These are phyloP conservation scores for Taurulus bubalis DNA, from an alignment of 2,113 vertebrate species.

Conservation along the genomic window DNA sequence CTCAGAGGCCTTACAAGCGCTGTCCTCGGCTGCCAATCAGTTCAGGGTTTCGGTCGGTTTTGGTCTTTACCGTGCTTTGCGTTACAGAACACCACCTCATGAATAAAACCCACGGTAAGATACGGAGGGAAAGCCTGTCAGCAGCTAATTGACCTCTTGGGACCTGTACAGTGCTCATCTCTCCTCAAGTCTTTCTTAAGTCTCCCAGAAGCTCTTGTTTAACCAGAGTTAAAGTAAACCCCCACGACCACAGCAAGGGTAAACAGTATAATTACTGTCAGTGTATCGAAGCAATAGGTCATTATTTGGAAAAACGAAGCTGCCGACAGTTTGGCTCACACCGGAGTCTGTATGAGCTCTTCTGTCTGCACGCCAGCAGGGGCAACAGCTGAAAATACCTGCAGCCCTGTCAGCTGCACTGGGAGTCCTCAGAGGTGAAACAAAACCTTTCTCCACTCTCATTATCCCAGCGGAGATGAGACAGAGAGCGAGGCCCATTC, in stretches of 20 bases:
- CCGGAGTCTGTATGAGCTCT: slow-evolving; percentile 66
- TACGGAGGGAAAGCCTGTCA: slow-evolving; percentile 45
- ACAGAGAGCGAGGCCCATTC: slow-evolving; percentile 41
- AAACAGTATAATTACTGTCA: slow-evolving; percentile 8
- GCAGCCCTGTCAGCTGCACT: slow-evolving; percentile 71
- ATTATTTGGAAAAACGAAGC: slow-evolving; percentile 68
- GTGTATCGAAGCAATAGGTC: slow-evolving; percentile 46
- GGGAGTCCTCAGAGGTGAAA: slow-evolving; percentile 77
- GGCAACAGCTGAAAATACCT: slow-evolving; percentile 86
- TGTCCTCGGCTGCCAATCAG: slow-evolving; percentile 16
- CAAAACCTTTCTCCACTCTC: slow-evolving; percentile 78
- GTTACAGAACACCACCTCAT: slow-evolving; percentile 51
- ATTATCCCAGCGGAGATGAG: slow-evolving; percentile 71
- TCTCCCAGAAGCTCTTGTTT: background rate
- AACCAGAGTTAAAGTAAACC: background rate
- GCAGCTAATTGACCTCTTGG: slow-evolving; percentile 39
- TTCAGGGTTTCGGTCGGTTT: slow-evolving; percentile 48
- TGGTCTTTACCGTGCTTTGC: slow-evolving; percentile 22
- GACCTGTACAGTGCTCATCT: background rate
- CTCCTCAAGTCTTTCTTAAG: background rate
- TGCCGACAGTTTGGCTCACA: slow-evolving; percentile 58
- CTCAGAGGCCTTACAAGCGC: slow-evolving; percentile 10
- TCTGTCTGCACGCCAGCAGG: slow-evolving; percentile 78
- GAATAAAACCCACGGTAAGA: slow-evolving; percentile 59
- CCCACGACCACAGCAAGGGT: background rate